Base-by-base conservation (phyloP, 2,797 vertebrate species). In the Eutrigla gurnardus region DNA sequence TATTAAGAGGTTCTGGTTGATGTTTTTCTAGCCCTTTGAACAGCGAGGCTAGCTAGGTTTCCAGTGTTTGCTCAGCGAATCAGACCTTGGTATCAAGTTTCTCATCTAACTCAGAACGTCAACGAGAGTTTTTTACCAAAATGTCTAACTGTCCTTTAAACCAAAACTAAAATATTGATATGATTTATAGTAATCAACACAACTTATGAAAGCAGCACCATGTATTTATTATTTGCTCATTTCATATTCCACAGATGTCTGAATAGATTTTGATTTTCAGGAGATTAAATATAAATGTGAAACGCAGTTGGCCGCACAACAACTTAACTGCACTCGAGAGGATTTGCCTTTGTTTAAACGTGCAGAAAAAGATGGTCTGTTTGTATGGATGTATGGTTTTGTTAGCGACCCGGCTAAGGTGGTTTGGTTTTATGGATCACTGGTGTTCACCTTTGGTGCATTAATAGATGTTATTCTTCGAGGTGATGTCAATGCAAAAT, bases 401-500 rank as follows among this genome's bases (percentile, higher is more conserved):
- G 14, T 39, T 32, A 7, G 15, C 35, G 65, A 4, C 13, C 1
- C 54, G 40, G 13, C 65, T 52, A 1, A 3, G 18, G 6, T 25
- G 7, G 32, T 70, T 61, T 10, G 15, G 11, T 47, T 32, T 25
- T 43, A 54, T 39, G 5, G 5, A 35, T 55, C 14, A 39, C 12
- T 35, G 8, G 32, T 12, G 6, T 59, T 73, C 35, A 40, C 25
- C 50, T 67, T 61, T 39, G 10, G 3, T 25, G 36, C n/a, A 57
- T 54, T 50, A 42, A 54, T 18, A 61, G 46, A 61, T 80, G 17
- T 45, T 25, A 11, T 62, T 17, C 37, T n/a, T 65, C 45, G 15
- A 55, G 45, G 1, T 72, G 25, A n/a, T 55, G 65, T 66, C 75
- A 36, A 57, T 13, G 69, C 45, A 47, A 46, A 39, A 62, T 69